phyloP scores from a whole-genome alignment of 2,888 invertebrate species.

The Heteromyza rotundicornis region DNA sequence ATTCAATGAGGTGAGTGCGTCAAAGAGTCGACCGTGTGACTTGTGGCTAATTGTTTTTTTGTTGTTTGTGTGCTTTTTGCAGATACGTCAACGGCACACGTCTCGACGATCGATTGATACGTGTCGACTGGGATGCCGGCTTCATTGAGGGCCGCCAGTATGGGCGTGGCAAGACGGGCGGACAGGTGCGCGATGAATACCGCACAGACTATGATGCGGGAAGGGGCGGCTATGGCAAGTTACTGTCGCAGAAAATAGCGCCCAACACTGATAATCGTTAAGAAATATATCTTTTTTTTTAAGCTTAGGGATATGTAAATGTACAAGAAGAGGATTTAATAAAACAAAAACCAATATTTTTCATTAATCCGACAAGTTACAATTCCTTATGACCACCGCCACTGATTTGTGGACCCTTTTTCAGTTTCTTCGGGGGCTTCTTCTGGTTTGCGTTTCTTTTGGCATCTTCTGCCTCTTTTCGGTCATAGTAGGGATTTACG shows the following conservation, averaged over 20 bases:
- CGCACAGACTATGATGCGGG: slow-evolving; percentile 96
- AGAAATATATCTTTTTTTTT: too few species aligned
- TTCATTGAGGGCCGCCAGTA: slow-evolving; percentile 98
- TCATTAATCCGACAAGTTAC: too few species aligned
- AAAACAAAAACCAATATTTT: too few species aligned
- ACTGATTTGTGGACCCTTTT: slow-evolving; percentile 29
- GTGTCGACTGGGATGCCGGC: slow-evolving; percentile 99
- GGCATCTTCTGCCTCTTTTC: slow-evolving; percentile 1
- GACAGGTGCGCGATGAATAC: slow-evolving; percentile 98
- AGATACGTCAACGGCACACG: slow-evolving; percentile 95
- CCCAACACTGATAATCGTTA: slow-evolving; percentile 66
- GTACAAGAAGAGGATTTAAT: too few species aligned
- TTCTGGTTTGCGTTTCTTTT: not conserved
- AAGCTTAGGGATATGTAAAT: too few species aligned
- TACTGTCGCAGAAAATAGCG: slow-evolving; percentile 82
- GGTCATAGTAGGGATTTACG: slow-evolving; percentile 29
- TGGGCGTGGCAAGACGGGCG: slow-evolving; percentile 97
- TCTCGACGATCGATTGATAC: slow-evolving; percentile 93
- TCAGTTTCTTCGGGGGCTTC: slow-evolving; percentile 25
- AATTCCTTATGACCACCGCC: slow-evolving; percentile 25
- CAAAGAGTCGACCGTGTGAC: too few species aligned
- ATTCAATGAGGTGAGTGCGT: slow-evolving; percentile 73
- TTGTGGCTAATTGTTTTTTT: not conserved
- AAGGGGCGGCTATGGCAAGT: slow-evolving; percentile 96
- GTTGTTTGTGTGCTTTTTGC: too few species aligned